Base-by-base conservation (phyloP, 1,140 invertebrate genomes). In the Drosophila pectinifera region DNA sequence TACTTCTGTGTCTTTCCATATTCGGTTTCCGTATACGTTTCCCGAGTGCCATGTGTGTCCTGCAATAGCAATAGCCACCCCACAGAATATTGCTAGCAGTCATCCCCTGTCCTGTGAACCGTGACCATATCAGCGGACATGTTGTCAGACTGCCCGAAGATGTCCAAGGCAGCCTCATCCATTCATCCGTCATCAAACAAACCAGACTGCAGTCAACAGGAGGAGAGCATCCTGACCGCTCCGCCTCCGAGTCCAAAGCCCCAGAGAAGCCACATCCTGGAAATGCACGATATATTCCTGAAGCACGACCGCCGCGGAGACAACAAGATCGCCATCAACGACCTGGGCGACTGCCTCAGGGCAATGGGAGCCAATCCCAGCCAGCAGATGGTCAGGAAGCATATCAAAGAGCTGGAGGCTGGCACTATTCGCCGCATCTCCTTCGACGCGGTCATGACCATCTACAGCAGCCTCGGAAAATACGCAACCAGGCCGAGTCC, bases 311-410 rank as follows among this genome's bases (percentile, higher is more conserved):
- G 3, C 3, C 39, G 57, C 4, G 77, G 85, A 5, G 84, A 90
- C 48, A 67, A 53, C 10, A 90, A 78, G 72, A 90, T 88, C 16
- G 51, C 38, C 16, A 18, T 56, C n/a, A 16, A 16, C 11, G 64
- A 74, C n/a, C 43, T 88, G 49, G 92, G 91, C 8, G 75, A 78
- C 6, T 92, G 93, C 26, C 85, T 93, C 59, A 63, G 91, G 18
- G 78, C 80, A 3, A 41, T 93, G 55, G 93, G 93, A 22, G 74
- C 91, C 56, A 93, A 92, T 73, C 92, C 93, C 45, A 93, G 78
- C 5, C 92, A 93, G 63, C 68, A 74, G 13, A 78, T 93, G 59
- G 59, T 94, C 14, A 72, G 80, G 28, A 79, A 93, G 7, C 92
- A 93, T 64, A 91, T 93, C 20, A 22, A 24, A 0, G 13, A 36